Evolutionary conservation across 2,888 invertebrate genomes (phyloP).

Genomic region (Labia minor): DNA sequence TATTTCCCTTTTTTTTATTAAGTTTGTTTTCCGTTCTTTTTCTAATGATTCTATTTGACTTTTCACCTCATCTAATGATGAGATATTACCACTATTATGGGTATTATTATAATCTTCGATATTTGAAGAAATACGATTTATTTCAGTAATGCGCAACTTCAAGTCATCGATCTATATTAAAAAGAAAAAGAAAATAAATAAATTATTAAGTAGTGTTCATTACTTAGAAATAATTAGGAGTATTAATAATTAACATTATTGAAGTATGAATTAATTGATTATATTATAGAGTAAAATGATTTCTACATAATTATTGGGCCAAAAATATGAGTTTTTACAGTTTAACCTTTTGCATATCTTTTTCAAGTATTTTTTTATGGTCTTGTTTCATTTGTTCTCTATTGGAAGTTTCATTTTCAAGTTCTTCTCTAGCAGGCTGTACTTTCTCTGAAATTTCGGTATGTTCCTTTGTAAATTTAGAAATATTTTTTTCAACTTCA

Average conservation of each 20-base stretch:
- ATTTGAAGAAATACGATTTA: not conserved
- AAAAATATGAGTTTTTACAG: constrained; percentile 22
- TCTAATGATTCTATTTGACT: not conserved
- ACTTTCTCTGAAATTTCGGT: constrained; percentile 34
- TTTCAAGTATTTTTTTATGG: constrained; percentile 33
- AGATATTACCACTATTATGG: not conserved
- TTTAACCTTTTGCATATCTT: constrained; percentile 43
- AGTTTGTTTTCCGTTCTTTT: not conserved
- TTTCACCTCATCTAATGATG: not conserved
- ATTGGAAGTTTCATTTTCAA: constrained; percentile 40
- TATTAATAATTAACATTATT: too few species aligned
- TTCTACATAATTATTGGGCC: not conserved
- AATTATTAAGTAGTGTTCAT: not conserved
- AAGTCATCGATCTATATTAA: constrained; percentile 17
- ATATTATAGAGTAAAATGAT: too few species aligned
- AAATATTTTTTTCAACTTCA: not conserved
- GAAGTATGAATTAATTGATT: too few species aligned
- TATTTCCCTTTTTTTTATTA: not conserved
- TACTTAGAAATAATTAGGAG: too few species aligned
- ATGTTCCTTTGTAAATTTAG: not conserved
- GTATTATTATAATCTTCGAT: not conserved
- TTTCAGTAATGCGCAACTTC: not conserved
- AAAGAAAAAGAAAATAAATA: not conserved
- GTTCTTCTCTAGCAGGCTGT: constrained; percentile 31
- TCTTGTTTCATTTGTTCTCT: constrained; percentile 46